phyloP scores from a whole-genome alignment of 1,140 invertebrate genomes.

The Magallana gigas region DNA sequence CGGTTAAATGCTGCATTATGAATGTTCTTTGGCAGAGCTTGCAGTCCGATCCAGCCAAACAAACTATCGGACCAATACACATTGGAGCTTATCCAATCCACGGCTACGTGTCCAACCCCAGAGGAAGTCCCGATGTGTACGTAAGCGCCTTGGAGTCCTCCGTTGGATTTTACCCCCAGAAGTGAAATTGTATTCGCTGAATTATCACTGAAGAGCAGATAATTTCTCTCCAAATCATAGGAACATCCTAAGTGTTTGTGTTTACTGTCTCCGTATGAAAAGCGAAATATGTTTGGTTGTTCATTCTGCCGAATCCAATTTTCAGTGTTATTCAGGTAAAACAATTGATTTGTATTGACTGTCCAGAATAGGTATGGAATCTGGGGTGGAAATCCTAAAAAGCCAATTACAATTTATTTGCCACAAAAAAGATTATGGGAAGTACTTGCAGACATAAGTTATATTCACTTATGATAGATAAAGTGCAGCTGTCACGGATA shows the following conservation, averaged over 20 bases:
- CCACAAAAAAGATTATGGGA: too few relatives aligned
- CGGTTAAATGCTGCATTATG: neutral
- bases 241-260: slow-evolving; percentile 2
- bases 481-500: too few relatives aligned
- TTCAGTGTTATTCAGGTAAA: neutral
- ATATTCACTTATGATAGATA: too few relatives aligned
- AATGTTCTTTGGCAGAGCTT: slow-evolving; percentile 4
- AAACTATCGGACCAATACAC: slow-evolving; percentile 49
- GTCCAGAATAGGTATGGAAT: slow-evolving; percentile 13
- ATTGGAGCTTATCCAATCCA: slow-evolving; percentile 50
- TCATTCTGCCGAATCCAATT: neutral
- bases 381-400: neutral
- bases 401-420: too few relatives aligned
- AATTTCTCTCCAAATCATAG: neutral
- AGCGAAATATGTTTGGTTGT: neutral
- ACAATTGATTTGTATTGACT: neutral
- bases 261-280: neutral
- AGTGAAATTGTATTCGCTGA: neutral
- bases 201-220: neutral
- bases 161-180: neutral
- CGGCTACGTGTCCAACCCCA: slow-evolving; percentile 45
- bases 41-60: slow-evolving; percentile 51
- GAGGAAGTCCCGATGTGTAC: slow-evolving; percentile 40
- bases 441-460: too few relatives aligned
- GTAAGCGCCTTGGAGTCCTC: neutral